phyloP scores from a whole-genome alignment of 2,797 vertebrate genomes.

The Nyctibius grandis region DNA sequence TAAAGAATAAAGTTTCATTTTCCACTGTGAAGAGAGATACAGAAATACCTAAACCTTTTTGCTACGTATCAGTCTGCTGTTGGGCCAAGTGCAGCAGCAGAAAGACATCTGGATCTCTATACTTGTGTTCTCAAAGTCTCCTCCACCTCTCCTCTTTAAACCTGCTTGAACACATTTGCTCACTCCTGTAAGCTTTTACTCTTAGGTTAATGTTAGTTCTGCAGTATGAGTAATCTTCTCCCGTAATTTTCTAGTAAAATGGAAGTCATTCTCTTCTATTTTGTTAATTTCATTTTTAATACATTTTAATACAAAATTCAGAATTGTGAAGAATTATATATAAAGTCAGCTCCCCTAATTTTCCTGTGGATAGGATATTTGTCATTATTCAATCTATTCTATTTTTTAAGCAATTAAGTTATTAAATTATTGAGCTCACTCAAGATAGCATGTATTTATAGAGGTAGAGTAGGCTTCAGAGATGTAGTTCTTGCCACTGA shows the following conservation, averaged over 20 bases:
- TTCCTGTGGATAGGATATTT: background rate
- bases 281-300: background rate
- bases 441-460: background rate
- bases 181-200: background rate
- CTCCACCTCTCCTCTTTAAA: background rate
- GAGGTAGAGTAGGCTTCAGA: constrained; percentile 30
- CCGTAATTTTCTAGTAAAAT: background rate
- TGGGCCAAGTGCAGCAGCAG: background rate
- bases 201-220: background rate
- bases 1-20: background rate
- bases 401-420: background rate
- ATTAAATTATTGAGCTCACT: background rate
- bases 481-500: background rate
- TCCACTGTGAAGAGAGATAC: background rate
- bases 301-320: background rate
- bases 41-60: background rate
- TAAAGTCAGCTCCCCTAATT: background rate
- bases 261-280: background rate
- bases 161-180: background rate
- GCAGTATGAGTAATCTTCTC: background rate
- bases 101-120: background rate
- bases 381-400: background rate
- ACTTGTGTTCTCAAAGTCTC: background rate
- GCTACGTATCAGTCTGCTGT: background rate
- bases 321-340: background rate